phyloP scores from a whole-genome alignment of 2,888 invertebrate species.

The Branchellion lobata region DNA sequence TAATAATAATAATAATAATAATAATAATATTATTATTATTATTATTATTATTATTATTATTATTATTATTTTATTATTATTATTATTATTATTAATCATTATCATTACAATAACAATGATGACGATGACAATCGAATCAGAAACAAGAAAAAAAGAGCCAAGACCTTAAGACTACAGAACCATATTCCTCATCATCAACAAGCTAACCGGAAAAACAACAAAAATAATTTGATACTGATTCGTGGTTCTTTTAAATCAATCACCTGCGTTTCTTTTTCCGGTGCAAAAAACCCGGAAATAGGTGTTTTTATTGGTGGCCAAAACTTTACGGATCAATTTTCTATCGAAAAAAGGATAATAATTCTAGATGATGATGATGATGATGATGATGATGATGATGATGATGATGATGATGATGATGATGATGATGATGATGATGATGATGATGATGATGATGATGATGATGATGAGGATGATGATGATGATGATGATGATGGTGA shows the following conservation, averaged over 20 bases:
- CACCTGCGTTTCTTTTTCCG: slow-evolving; percentile 14
- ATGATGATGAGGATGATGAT: not conserved
- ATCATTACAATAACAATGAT: not conserved
- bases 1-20: no score
- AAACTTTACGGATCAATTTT: not conserved
- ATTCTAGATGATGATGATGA: not conserved
- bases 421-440: not conserved
- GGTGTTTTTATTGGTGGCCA: not conserved
- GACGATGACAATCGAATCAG: not conserved
- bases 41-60: no score
- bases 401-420: not conserved
- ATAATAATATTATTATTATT: no score
- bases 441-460: not conserved
- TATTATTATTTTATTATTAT: no score
- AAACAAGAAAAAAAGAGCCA: no score
- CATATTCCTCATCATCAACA: not conserved
- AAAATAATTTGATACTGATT: not conserved
- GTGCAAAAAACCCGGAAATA: slow-evolving; percentile 11
- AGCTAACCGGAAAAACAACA: not conserved
- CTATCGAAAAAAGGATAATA: not conserved
- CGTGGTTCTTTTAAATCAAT: not conserved
- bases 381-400: not conserved
- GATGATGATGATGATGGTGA: not conserved
- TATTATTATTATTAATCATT: not conserved
- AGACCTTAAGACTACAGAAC: no score